Conservation (phyloP, 1,140 invertebrate species). For the Achatina immaculata region DNA sequence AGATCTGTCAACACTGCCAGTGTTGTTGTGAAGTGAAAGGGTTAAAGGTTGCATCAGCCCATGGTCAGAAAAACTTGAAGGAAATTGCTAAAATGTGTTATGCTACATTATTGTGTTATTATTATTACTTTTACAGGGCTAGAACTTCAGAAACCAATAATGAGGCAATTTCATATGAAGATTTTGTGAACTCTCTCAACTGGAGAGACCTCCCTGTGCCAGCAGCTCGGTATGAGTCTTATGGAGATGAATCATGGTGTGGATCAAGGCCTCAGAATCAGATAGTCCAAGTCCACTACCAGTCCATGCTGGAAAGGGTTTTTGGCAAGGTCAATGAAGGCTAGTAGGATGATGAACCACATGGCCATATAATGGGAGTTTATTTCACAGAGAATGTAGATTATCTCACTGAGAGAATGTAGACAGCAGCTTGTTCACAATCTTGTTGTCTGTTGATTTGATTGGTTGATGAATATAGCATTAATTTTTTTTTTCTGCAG, state of each 20-base stretch:
- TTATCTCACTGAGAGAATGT: too few relatives aligned
- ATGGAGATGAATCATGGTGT: slow-evolving; percentile 54
- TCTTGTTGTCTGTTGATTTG: too few relatives aligned
- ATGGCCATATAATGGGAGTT: too few relatives aligned
- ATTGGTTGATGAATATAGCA: too few relatives aligned
- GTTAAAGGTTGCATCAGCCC: background rate
- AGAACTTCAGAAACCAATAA: slow-evolving; percentile 27
- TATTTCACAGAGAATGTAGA: too few relatives aligned
- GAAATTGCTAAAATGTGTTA: background rate
- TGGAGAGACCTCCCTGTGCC: slow-evolving; percentile 64
- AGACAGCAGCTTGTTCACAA: too few relatives aligned
- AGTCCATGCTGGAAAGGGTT: slow-evolving; percentile 55
- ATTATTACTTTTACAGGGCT: slow-evolving; percentile 19
- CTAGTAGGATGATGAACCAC: too few relatives aligned
- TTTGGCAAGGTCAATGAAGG: slow-evolving; percentile 45
- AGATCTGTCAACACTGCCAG: too few relatives aligned
- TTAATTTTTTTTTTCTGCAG: too few relatives aligned
- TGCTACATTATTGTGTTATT: background rate
- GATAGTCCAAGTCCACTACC: slow-evolving; percentile 54
- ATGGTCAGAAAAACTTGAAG: background rate
- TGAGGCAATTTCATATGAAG: slow-evolving; percentile 44
- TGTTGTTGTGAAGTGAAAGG: background rate
- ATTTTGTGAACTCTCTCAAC: slow-evolving; percentile 61
- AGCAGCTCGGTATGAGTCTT: slow-evolving; percentile 55
- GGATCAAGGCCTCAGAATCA: slow-evolving; percentile 52